A percentile compares a stretch with the other conserved stretches of the same genome.
These are phyloP conservation scores for Rhagonycha fulva DNA, from an alignment of 2,888 invertebrate genomes.

Conservation along the genomic window DNA sequence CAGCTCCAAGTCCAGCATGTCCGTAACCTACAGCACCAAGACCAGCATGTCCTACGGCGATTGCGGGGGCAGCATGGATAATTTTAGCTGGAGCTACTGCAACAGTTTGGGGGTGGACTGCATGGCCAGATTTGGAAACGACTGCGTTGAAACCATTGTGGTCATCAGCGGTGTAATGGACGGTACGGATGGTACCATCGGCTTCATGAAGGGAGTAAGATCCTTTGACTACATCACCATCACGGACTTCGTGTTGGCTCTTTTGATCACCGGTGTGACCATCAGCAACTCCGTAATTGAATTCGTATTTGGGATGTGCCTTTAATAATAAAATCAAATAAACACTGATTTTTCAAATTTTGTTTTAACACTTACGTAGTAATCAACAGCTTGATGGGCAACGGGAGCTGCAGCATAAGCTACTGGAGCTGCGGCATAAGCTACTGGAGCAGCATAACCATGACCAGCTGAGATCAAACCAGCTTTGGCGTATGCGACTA, in stretches of 20 bases:
- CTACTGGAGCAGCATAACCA: slow-evolving; percentile 38
- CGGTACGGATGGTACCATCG: slow-evolving; percentile 61
- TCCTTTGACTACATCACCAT: slow-evolving; percentile 60
- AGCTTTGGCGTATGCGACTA: slow-evolving; percentile 55
- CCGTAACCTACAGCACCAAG: slow-evolving; percentile 7
- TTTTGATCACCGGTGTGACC: slow-evolving; percentile 63
- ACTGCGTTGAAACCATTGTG: slow-evolving; percentile 57
- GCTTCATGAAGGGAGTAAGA: slow-evolving; percentile 62
- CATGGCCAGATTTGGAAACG: slow-evolving; percentile 57
- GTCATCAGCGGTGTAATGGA: slow-evolving; percentile 63
- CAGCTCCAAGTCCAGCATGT: slow-evolving; percentile 7
- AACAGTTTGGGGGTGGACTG: slow-evolving; percentile 53
- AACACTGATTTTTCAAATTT: not conserved
- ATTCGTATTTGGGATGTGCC: slow-evolving; percentile 61
- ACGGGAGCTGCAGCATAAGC: slow-evolving; percentile 5
- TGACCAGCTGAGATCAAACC: slow-evolving; percentile 54
- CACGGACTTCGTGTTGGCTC: slow-evolving; percentile 59
- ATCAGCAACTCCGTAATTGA: slow-evolving; percentile 60
- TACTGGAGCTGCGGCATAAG: slow-evolving; percentile 8
- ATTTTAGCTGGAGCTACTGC: slow-evolving; percentile 26
- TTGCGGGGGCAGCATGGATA: slow-evolving; percentile 11
- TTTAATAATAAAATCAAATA: slow-evolving; percentile 36
- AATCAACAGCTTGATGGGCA: slow-evolving; percentile 16
- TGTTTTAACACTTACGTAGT: slow-evolving; percentile 14
- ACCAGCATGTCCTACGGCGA: slow-evolving; percentile 6